Conservation (phyloP, 1,140 invertebrate species). For the Macrostomum lignano region DNA sequence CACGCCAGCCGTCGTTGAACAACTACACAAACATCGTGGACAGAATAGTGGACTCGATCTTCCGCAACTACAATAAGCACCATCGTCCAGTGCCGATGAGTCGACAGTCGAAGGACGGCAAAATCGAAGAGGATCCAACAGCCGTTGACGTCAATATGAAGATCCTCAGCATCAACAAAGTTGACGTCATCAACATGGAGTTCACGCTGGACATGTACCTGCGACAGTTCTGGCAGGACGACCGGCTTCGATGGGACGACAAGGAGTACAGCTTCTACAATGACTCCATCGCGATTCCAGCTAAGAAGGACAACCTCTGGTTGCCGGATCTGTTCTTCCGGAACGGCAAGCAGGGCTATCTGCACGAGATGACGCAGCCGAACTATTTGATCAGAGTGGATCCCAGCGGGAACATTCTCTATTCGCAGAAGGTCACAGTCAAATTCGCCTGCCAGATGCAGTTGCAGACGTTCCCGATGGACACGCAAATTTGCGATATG, state of each 20-base stretch:
- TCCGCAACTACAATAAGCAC: slow-evolving; percentile 3
- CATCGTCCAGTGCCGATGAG: too few species aligned
- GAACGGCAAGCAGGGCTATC: slow-evolving; percentile 35
- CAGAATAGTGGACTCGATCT: slow-evolving; percentile 1
- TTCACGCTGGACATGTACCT: slow-evolving; percentile 6
- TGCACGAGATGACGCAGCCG: slow-evolving; percentile 29
- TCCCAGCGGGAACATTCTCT: slow-evolving; percentile 35
- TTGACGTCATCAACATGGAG: slow-evolving; percentile 2
- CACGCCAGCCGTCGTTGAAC: neutral
- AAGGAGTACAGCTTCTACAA: slow-evolving; percentile 38
- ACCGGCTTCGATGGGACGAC: slow-evolving; percentile 2
- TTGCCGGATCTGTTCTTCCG: slow-evolving; percentile 38
- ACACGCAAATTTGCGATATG: slow-evolving; percentile 8
- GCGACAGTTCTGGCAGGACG: slow-evolving; percentile 6
- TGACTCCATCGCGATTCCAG: neutral
- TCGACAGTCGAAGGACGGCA: too few species aligned
- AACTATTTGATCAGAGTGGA: slow-evolving; percentile 38
- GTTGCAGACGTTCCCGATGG: slow-evolving; percentile 8
- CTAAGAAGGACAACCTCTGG: slow-evolving; percentile 30
- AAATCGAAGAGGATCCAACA: neutral
- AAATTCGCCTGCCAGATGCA: slow-evolving; percentile 8
- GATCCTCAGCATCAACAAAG: neutral
- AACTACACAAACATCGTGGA: neutral
- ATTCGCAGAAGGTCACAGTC: slow-evolving; percentile 13
- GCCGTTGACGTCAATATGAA: slow-evolving; percentile 4